phyloP scores from a whole-genome alignment of 2,888 invertebrate species.

The Argyra leucocephala region DNA sequence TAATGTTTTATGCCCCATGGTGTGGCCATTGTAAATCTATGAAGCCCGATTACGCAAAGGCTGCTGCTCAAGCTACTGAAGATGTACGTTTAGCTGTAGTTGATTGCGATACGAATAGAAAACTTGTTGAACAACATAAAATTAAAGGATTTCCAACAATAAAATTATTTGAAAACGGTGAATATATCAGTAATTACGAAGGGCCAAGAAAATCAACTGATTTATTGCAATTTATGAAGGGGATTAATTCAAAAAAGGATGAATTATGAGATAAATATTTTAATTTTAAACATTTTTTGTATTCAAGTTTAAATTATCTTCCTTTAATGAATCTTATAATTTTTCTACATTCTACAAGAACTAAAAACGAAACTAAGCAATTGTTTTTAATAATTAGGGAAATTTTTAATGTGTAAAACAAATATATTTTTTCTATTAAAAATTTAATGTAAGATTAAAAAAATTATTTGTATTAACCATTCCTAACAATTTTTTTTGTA shows the following conservation, averaged over 20 bases:
- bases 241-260: conserved; percentile 25
- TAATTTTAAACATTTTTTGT: background rate
- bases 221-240: conserved; percentile 47
- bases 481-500: background rate
- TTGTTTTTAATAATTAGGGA: background rate
- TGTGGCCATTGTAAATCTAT: conserved; percentile 61
- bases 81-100: conserved; percentile 49
- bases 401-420: background rate
- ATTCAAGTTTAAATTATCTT: background rate
- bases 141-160: conserved; percentile 60
- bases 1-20: conserved; percentile 84
- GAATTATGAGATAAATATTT: conserved; percentile 27
- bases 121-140: conserved; percentile 50
- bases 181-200: conserved; percentile 48
- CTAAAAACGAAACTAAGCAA: background rate
- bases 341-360: background rate
- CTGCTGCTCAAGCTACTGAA: conserved; percentile 40
- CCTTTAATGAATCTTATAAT: background rate
- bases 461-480: background rate
- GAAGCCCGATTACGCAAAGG: conserved; percentile 56
- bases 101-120: conserved; percentile 56
- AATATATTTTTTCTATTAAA: background rate
- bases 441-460: background rate
- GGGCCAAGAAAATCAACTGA: conserved; percentile 50
- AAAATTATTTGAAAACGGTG: conserved; percentile 51